A percentile compares a stretch with the other conserved stretches of the same genome.
These are phyloP conservation scores for Creontiades dilutus DNA, from an alignment of 2,888 invertebrate species.

Conservation along the genomic window DNA sequence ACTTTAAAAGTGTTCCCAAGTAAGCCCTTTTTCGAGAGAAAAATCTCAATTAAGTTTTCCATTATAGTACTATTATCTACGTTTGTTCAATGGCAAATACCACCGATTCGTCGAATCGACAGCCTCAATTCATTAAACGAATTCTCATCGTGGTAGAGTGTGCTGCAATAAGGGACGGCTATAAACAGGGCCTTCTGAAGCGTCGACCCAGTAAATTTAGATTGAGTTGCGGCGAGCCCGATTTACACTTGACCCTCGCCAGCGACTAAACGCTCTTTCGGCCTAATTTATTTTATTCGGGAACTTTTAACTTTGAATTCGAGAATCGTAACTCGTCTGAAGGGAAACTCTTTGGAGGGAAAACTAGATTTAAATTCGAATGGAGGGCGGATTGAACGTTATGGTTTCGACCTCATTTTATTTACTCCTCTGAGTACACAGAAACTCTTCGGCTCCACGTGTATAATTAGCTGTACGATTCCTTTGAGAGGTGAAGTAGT, in stretches of 20 bases:
- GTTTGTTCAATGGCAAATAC: no score
- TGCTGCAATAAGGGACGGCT: constrained; percentile 3
- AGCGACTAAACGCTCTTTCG: not conserved
- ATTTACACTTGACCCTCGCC: constrained; percentile 12
- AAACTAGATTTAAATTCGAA: not conserved
- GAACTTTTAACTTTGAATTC: constrained; percentile 22
- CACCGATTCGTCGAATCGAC: not conserved
- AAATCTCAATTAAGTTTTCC: no score
- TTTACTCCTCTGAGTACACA: not conserved
- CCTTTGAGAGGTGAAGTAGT: no score
- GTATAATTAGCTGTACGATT: no score
- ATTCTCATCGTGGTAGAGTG: not conserved
- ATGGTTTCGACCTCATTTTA: not conserved
- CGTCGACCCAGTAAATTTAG: constrained; percentile 13
- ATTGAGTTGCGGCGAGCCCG: constrained; percentile 5
- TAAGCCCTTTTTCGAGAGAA: no score
- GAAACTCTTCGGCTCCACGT: no score
- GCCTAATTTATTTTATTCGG: constrained; percentile 26
- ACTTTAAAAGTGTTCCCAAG: no score
- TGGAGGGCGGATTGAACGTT: not conserved
- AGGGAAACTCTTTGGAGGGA: not conserved
- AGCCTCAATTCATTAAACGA: not conserved
- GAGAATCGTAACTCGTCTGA: not conserved
- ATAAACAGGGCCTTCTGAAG: constrained; percentile 1
- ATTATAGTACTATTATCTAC: no score